Evolutionary conservation across 2,888 invertebrate species (phyloP), one percentile per base, ranked within the genome.

Genomic region (Cheilosia vulpina): DNA sequence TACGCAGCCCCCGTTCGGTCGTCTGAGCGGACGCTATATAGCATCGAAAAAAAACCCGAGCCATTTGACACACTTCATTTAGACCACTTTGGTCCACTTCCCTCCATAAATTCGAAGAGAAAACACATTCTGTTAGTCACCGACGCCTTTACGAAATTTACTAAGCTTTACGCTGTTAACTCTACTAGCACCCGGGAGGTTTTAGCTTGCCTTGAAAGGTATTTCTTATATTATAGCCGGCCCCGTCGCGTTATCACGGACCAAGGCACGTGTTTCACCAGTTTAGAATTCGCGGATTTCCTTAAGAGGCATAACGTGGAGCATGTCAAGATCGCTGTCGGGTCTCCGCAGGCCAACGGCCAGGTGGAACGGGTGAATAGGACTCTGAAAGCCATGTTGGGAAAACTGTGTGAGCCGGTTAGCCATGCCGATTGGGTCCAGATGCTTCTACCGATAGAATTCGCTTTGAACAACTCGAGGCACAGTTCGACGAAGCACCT

Each of bases 341-440:
- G 76, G 7, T 88, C 88, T 0, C 89, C 89, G 0, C 83, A 89
- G 34, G 88, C 89, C 0, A 90, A 90, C 68, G 89, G 90, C 0
- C 89, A 83, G 19, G 72, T 76, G 4, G 80, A 83, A 27, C 21
- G 76, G 6, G 52, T 77, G 1, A 87, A 81, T 47, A 27, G 79
- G 13, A 68, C 72, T 0, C 17, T 84, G 13, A 84, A 45, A 4
- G 38, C 15, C 9, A 71, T 80, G 65, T 15, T 85, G 13, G 43
- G 45, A 4, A 85, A 80, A 38, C 17, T 80, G 17, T 43, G 21
- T 7, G 85, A 79, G 34, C 55, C 66, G 13, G 9, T 73, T 15
- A 31, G 55, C 4, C 66, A 73, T 45, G 21, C 62, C 3, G 45
- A 84, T 53, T 84, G 76, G 78, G 58, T 62, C 0, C 21, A 13